Conservation (phyloP, 2,113 vertebrate genomes). For the human (Homo sapiens) region DNA sequence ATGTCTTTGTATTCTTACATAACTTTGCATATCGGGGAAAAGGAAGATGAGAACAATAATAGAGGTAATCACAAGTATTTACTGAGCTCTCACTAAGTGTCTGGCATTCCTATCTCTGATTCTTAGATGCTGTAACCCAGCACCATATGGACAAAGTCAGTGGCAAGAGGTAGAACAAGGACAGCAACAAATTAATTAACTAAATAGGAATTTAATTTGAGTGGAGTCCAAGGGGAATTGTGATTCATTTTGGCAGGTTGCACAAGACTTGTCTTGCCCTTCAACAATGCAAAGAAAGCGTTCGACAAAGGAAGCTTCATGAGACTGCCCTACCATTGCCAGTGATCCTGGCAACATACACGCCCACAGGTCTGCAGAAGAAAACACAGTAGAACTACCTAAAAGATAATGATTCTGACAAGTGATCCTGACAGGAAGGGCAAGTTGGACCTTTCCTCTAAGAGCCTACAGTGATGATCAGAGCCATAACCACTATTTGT, state of each 20-base stretch:
- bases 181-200: constrained; percentile 46
- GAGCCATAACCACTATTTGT: neutral
- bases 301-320: constrained; percentile 2
- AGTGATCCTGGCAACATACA: neutral
- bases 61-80: neutral
- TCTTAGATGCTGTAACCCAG: neutral
- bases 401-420: neutral
- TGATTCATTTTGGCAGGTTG: constrained; percentile 43
- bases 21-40: neutral
- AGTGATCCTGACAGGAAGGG: neutral
- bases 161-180: constrained; percentile 31
- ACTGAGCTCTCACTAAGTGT: neutral
- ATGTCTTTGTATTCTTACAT: neutral
- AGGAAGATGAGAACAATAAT: neutral
- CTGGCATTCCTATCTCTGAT: neutral
- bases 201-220: constrained; percentile 49
- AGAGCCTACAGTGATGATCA: neutral
- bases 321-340: neutral
- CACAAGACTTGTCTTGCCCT: neutral
- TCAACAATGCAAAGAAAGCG: constrained; percentile 26
- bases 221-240: constrained; percentile 36
- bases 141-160: constrained; percentile 29
- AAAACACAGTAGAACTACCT: neutral
- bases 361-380: neutral
- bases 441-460: neutral